A percentile compares a stretch with the other conserved stretches of the same genome.
phyloP scores from a whole-genome alignment of 2,888 invertebrate genomes.

The Anticlea derivata region DNA sequence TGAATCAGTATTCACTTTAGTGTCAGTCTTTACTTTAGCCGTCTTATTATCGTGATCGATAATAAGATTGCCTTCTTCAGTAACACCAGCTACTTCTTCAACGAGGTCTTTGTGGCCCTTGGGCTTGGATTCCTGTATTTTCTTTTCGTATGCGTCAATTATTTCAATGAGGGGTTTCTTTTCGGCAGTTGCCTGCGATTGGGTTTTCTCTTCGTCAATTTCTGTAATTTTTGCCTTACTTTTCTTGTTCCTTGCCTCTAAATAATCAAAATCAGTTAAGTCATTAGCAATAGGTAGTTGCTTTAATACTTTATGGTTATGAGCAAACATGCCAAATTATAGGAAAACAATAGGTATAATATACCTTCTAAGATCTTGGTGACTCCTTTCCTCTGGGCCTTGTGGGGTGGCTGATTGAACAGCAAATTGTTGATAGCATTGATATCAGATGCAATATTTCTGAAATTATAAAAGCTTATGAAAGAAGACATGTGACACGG shows the following conservation, averaged over 20 bases:
- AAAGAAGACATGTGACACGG: too few species aligned
- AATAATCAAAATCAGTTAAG: constrained; percentile 6
- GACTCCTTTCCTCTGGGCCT: constrained; percentile 37
- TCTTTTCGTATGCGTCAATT: constrained; percentile 49
- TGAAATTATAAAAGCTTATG: constrained; percentile 41
- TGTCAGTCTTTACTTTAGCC: constrained; percentile 37
- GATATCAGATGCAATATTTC: constrained; percentile 51
- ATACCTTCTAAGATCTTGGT: constrained; percentile 52
- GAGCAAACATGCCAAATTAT: too few species aligned
- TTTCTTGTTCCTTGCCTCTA: constrained; percentile 43
- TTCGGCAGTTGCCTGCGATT: constrained; percentile 39
- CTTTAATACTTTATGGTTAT: too few species aligned
- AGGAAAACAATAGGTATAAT: neutral
- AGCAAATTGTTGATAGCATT: constrained; percentile 59
- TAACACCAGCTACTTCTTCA: constrained; percentile 39
- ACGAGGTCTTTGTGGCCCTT: constrained; percentile 29
- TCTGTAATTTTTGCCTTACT: constrained; percentile 43
- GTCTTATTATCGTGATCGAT: constrained; percentile 59
- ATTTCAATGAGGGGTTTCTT: constrained; percentile 66
- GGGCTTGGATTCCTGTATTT: constrained; percentile 34
- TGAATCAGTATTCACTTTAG: too few species aligned
- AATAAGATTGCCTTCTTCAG: constrained; percentile 48
- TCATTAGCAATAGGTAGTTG: too few species aligned
- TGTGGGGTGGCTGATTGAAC: constrained; percentile 55
- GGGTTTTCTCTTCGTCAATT: constrained; percentile 41